Evolutionary conservation across 2,888 invertebrate genomes (phyloP).

Genomic region (Argyresthia goedartella): DNA sequence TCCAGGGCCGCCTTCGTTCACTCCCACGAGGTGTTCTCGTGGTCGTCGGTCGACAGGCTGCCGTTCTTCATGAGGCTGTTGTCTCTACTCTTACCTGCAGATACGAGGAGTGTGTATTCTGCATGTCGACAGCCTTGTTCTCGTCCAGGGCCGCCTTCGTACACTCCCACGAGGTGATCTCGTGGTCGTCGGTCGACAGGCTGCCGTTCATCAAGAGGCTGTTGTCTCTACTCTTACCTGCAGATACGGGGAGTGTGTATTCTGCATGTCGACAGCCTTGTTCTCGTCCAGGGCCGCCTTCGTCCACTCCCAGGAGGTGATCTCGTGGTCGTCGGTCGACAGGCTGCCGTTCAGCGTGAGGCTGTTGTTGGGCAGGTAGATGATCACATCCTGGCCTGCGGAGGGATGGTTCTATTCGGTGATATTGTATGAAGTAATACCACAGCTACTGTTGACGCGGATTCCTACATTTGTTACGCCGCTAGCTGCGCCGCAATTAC

Average conservation of each 20-base stretch:
- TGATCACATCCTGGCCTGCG: slow-evolving; percentile 85
- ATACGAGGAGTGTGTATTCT: slow-evolving; percentile 94
- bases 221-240: slow-evolving; percentile 44
- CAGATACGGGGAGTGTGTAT: slow-evolving; percentile 90
- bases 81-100: slow-evolving; percentile 64
- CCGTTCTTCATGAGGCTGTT: slow-evolving; percentile 90
- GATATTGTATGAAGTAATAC: no score
- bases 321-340: slow-evolving; percentile 94
- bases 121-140: slow-evolving; percentile 92
- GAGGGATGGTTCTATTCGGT: not conserved
- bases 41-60: slow-evolving; percentile 92
- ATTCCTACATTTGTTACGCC: no score
- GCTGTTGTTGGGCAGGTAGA: slow-evolving; percentile 90
- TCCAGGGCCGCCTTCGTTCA: slow-evolving; percentile 94
- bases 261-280: slow-evolving; percentile 96
- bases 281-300: slow-evolving; percentile 89
- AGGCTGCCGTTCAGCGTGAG: slow-evolving; percentile 90
- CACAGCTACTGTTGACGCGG: no score
- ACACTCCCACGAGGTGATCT: no score
- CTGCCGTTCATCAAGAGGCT: slow-evolving; percentile 68
- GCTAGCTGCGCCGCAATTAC: no score
- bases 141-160: no score
- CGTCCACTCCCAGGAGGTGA: slow-evolving; percentile 96
- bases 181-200: slow-evolving; percentile 44
- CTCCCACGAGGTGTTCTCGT: slow-evolving; percentile 93